Base-by-base conservation (phyloP, 2,797 vertebrate genomes). In the Paedocypris micromegethes region DNA sequence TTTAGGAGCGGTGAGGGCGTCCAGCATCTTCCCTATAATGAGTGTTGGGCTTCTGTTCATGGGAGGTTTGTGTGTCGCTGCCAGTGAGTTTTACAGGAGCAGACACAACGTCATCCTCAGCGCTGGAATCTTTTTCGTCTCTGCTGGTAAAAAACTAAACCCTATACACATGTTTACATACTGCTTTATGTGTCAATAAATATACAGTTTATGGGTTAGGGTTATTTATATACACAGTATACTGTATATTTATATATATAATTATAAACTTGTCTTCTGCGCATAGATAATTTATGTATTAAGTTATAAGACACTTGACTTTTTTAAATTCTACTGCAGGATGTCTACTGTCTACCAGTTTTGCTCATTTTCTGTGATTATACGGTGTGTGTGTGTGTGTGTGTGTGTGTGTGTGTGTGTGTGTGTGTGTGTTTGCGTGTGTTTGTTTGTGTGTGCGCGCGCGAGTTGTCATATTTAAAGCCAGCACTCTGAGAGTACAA, bases 11-110 rank as follows among this genome's bases (percentile, higher is more conserved):
- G 94, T 98, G 73, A 90, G 96, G 59, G 96, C 96, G 0, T 98
- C 96, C 89, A 98, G 96, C 70, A 92, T 98, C 83, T 98, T 98
- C 82, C 96, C 96, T 76, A 97, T 98, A 87, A 95, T 98, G 88
- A 98, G 96, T 0, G 96, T 98, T 79, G 94, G 94, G 0, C 88
- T 98, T 73, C 88, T 98, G 42, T 98, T 98, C 85, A 93, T 98
- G 0, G 96, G 96, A 6, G 96, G 96, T 0, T 90, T 99, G 41
- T 98, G 96, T 0, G 94, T 99, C 74, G 96, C 96, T 0, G 96
- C 96, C 87, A 97, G 96, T 3, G 95, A 98, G 88, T 98, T 98
- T 85, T 98, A 98, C 90, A 91, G 95, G 78, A 98, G 92, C 84
- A 90, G 93, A 81, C 94, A 97, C 90, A 98, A 96, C 3, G 95